Evolutionary conservation across 2,888 invertebrate species (phyloP).

Genomic region (Melanostoma scalare): DNA sequence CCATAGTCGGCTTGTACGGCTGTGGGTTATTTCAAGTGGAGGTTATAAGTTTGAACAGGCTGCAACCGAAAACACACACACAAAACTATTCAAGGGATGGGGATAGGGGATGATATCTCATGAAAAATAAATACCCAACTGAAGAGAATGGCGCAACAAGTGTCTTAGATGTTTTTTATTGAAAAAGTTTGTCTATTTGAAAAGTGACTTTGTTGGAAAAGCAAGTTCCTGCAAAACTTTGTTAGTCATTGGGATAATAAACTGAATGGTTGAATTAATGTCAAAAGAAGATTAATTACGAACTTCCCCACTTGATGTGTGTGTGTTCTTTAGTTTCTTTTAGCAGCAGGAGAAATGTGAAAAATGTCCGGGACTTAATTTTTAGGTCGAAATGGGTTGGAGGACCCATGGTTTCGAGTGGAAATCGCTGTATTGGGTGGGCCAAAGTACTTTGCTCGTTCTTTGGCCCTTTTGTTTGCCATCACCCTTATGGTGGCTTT

Average conservation of each 20-base stretch:
- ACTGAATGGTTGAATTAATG: constrained; percentile 14
- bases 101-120: constrained; percentile 3
- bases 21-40: constrained; percentile 23
- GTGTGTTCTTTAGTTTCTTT: too few relatives aligned
- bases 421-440: too few relatives aligned
- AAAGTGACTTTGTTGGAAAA: constrained; percentile 12
- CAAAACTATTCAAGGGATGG: background rate
- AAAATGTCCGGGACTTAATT: too few relatives aligned
- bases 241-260: constrained; percentile 11
- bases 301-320: background rate
- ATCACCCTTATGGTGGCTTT: too few relatives aligned
- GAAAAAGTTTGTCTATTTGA: constrained; percentile 27
- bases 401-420: too few relatives aligned
- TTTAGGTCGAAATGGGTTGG: too few relatives aligned
- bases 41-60: constrained; percentile 34
- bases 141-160: constrained; percentile 38
- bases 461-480: too few relatives aligned
- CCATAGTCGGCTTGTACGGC: constrained; percentile 26
- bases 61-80: background rate
- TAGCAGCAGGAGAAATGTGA: too few relatives aligned
- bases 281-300: constrained; percentile 6
- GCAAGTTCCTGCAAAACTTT: constrained; percentile 31
- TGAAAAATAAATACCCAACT: constrained; percentile 31
- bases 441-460: too few relatives aligned
- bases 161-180: constrained; percentile 38